phyloP scores from a whole-genome alignment of 2,797 vertebrate genomes.

The Thalassophryne amazonica region DNA sequence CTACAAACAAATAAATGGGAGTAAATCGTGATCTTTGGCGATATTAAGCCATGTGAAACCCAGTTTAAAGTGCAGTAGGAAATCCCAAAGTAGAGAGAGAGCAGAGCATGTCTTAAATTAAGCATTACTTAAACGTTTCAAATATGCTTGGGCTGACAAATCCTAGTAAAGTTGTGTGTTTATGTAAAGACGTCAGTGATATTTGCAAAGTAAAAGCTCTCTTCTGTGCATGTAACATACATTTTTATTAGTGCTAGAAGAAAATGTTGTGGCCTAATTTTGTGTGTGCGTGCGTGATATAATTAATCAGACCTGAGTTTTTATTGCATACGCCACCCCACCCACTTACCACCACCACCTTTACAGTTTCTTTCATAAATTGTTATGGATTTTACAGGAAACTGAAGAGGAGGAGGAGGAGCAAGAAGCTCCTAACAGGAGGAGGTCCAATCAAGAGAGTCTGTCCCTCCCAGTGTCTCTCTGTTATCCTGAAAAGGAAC shows the following conservation, averaged over 20 bases:
- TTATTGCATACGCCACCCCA: no score
- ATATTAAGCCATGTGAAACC: no score
- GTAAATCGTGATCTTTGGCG: no score
- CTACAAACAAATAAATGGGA: no score
- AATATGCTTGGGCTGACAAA: neutral
- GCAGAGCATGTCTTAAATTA: neutral
- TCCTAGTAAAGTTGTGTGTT: neutral
- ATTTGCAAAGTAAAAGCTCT: no score
- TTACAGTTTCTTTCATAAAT: no score
- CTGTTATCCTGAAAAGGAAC: conserved; percentile 60
- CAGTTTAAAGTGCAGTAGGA: no score
- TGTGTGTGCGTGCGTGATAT: neutral
- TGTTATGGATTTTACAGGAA: no score
- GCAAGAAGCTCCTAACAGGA: conserved; percentile 55
- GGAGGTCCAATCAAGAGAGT: conserved; percentile 79
- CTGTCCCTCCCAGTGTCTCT: conserved; percentile 70
- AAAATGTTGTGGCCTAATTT: neutral
- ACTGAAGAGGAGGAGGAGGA: conserved; percentile 72
- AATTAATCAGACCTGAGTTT: conserved; percentile 2
- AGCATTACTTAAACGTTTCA: neutral
- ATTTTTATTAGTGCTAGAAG: neutral
- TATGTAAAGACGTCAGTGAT: neutral
- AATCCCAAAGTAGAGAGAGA: neutral
- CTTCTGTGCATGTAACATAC: neutral
- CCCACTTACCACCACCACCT: no score